Base-by-base conservation (phyloP, 1,140 invertebrate species). In the Mamestra configurata region DNA sequence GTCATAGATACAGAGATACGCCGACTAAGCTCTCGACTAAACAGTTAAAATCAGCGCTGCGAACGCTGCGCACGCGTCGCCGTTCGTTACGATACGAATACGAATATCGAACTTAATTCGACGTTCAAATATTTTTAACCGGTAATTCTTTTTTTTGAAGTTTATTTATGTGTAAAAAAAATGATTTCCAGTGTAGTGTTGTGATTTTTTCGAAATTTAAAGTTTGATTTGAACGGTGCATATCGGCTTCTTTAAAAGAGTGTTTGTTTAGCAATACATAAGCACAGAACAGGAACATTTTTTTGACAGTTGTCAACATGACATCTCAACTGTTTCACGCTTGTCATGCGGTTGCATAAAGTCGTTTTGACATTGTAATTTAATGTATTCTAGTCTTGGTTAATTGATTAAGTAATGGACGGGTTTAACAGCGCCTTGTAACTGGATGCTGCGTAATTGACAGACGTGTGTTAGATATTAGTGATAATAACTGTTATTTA, bases 31-130 rank as follows among this genome's bases (percentile, higher is more conserved):
- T 61, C 57, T 35, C 53, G 20, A 40, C 77, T 84, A 87, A 89
- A 88, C 92, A 94, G 93, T 94, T 93, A 84, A 92, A 92, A 88
- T 88, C 86, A 87, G 87, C 87, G 86, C 82, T 87, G 91, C 90
- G 90, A 76, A 83, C 88, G 72, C 70, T 82, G 88, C 93, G 93
- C 92, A 94, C 93, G 93, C 93, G 86, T 73, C 82, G 88, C 79
- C 18, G 35, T 18, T 35, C 61, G 61, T 66, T 66, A 40, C 61
- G 35, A 35, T 66, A 40, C 61, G 18, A 35, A 35, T 35, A 70
- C 51, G 61, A 66, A 80, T 24, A 70, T 75, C 31, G 37, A 55
- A 77, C 61, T 53, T 66, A 20, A 79, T 81, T 78, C 51, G 55
- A 75, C 76, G 55, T 80, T 77, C 24, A 51, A 71, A 78, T 57